A percentile compares a stretch with the other conserved stretches of the same genome.
phyloP scores from a whole-genome alignment of 2,888 invertebrate genomes.

The Drosophila anomalipes region DNA sequence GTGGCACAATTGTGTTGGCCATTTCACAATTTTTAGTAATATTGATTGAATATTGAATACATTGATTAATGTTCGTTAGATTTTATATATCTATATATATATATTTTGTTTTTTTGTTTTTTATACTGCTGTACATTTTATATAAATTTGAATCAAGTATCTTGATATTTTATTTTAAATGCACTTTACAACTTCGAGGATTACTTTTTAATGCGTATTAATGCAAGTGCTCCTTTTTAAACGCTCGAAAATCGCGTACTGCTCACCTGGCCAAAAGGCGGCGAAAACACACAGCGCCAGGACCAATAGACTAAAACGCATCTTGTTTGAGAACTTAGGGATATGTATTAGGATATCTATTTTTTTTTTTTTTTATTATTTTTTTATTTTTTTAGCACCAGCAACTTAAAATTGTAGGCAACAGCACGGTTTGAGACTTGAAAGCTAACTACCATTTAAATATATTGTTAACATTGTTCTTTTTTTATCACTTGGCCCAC shows the following conservation, averaged over 20 bases:
- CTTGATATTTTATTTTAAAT: not conserved
- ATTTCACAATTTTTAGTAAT: not conserved
- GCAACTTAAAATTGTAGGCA: slow-evolving; percentile 21
- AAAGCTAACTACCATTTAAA: slow-evolving; percentile 81
- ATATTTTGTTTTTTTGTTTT: not conserved
- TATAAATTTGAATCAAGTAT: not conserved
- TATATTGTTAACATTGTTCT: slow-evolving; percentile 76
- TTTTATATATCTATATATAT: not conserved
- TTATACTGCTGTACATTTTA: not conserved
- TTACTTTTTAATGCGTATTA: slow-evolving; percentile 16
- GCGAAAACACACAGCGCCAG: slow-evolving; percentile 43
- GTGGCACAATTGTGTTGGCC: not conserved
- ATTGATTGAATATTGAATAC: not conserved
- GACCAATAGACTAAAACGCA: slow-evolving; percentile 51
- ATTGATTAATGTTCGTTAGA: not conserved
- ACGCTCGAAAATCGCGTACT: slow-evolving; percentile 9
- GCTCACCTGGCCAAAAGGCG: slow-evolving; percentile 60
- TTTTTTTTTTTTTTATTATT: slow-evolving; percentile 1
- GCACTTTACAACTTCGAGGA: slow-evolving; percentile 12
- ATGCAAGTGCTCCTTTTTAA: slow-evolving; percentile 20
- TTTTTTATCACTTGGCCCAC: slow-evolving; percentile 64
- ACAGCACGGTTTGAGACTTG: slow-evolving; percentile 64
- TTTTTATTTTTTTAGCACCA: not conserved
- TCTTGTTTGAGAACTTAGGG: slow-evolving; percentile 22
- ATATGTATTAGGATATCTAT: slow-evolving; percentile 14